Conservation (phyloP, 2,797 vertebrate genomes). For the Xerus rutilus region DNA sequence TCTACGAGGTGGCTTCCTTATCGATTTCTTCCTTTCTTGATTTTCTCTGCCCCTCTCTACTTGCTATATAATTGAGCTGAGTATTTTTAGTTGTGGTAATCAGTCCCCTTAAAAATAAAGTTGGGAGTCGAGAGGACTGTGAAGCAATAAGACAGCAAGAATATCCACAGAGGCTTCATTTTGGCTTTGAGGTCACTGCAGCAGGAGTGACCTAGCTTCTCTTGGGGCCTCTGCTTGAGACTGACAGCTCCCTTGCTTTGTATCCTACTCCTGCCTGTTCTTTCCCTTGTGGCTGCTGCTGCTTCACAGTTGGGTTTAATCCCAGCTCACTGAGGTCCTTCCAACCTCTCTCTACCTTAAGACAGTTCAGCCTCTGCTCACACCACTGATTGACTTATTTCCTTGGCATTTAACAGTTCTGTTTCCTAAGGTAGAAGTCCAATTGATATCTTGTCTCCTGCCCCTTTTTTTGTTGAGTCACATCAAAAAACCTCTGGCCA, state of each 20-base stretch:
- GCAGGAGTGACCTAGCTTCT: background rate
- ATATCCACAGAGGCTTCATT: background rate
- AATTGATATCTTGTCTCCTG: too few relatives aligned
- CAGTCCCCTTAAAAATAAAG: background rate
- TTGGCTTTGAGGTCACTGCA: background rate
- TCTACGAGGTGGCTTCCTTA: background rate
- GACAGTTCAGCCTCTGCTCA: background rate
- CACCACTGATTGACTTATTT: background rate
- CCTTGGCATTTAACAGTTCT: background rate
- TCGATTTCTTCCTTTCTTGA: background rate
- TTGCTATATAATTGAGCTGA: background rate
- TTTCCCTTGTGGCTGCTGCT: background rate
- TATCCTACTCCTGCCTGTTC: background rate
- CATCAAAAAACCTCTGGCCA: background rate
- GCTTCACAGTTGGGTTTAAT: background rate
- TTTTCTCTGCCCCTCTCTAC: background rate
- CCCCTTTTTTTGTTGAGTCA: background rate
- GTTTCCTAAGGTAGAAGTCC: background rate
- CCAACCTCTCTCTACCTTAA: background rate
- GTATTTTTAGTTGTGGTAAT: background rate
- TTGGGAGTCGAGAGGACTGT: background rate
- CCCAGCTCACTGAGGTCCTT: accelerated
- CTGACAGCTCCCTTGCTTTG: background rate
- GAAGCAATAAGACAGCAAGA: background rate
- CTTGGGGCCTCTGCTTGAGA: background rate